These are phyloP conservation scores for Drosophila parabipectinata DNA, from an alignment of 1,140 invertebrate species.

Conservation along the genomic window DNA sequence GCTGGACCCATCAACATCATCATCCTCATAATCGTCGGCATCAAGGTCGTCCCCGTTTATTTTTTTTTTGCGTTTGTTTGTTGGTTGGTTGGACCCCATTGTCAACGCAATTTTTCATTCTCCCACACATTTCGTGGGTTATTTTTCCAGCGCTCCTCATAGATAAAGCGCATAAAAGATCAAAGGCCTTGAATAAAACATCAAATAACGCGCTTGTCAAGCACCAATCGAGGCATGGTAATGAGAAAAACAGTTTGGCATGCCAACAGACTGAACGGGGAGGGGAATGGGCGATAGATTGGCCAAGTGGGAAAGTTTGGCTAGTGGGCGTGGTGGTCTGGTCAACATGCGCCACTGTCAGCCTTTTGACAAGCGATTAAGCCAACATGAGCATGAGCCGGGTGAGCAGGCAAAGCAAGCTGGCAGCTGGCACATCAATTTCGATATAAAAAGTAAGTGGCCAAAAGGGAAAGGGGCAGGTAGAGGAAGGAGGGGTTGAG, in stretches of 20 bases:
- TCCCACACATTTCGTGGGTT: slow-evolving; percentile 9
- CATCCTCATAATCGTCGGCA: slow-evolving; percentile 37
- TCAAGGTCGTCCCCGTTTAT: slow-evolving; percentile 51
- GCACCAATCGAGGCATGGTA: slow-evolving; percentile 76
- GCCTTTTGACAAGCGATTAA: slow-evolving; percentile 75
- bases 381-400: slow-evolving; percentile 26
- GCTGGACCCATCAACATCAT: not conserved
- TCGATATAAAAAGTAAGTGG: slow-evolving; percentile 15
- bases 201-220: slow-evolving; percentile 72
- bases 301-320: not conserved
- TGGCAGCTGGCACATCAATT: slow-evolving; percentile 31
- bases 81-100: slow-evolving; percentile 31
- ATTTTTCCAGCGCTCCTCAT: slow-evolving; percentile 45
- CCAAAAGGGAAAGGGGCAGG: not conserved
- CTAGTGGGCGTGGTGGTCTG: slow-evolving; percentile 8
- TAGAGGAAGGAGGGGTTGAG: no score
- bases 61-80: not conserved
- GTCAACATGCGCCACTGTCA: slow-evolving; percentile 47
- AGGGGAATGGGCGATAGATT: not conserved
- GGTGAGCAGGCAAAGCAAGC: slow-evolving; percentile 5
- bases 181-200: slow-evolving; percentile 78
- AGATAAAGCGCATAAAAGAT: slow-evolving; percentile 80
- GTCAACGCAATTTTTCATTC: slow-evolving; percentile 47
- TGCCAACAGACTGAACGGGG: slow-evolving; percentile 19
- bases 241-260: slow-evolving; percentile 75